Conservation (phyloP, 2,797 vertebrate genomes). For the Sternarchorhynchus goeldii region DNA sequence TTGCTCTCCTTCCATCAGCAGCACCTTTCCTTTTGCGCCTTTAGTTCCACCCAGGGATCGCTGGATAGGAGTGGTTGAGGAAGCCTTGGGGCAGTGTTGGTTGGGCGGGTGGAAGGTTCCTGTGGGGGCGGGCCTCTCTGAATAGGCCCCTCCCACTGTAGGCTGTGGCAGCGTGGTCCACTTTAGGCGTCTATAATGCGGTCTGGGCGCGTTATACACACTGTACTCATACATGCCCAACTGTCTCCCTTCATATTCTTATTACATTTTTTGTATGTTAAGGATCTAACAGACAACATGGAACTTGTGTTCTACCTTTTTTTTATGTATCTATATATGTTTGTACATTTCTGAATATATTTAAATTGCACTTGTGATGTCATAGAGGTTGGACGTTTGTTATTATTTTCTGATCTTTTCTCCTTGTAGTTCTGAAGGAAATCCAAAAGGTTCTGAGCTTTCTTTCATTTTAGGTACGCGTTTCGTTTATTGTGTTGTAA, state of each 20-base stretch:
- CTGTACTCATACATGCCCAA: background rate
- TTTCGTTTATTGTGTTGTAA: conserved; percentile 5
- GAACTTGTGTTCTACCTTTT: conserved; percentile 50
- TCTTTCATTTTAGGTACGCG: conserved; percentile 33
- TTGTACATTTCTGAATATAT: conserved; percentile 72
- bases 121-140: too few species aligned
- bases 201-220: too few species aligned
- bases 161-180: too few species aligned
- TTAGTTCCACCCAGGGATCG: too few species aligned
- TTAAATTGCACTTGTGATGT: conserved; percentile 59
- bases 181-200: too few species aligned
- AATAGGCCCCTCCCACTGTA: too few species aligned
- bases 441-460: conserved; percentile 19
- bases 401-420: conserved; percentile 51
- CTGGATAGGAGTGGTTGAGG: too few species aligned
- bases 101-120: too few species aligned
- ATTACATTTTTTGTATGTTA: conserved; percentile 21
- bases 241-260: background rate
- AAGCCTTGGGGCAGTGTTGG: too few species aligned
- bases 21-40: background rate
- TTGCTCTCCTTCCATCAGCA: background rate
- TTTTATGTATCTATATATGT: conserved; percentile 60
- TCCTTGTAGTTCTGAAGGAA: background rate
- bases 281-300: conserved; percentile 60
- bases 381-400: conserved; percentile 54